Evolutionary conservation across 1,140 invertebrate species (phyloP).

Genomic region (Nomia melanderi): DNA sequence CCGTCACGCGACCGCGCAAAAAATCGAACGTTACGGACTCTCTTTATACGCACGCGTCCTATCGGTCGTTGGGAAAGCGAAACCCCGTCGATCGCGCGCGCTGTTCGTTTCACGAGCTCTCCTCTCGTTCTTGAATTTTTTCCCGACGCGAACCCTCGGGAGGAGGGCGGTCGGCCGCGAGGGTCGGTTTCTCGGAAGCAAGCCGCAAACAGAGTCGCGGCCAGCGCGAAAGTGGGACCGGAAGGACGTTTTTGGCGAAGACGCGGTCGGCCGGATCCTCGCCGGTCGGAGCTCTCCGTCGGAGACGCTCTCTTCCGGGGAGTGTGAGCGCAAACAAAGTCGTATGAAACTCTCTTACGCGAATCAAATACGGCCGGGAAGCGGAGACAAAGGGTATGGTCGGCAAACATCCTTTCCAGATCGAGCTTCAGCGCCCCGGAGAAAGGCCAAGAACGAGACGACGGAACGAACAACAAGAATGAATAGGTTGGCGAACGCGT

Average conservation of each 20-base stretch:
- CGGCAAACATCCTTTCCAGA: conserved; percentile 40
- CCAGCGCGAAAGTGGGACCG: not conserved
- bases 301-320: conserved; percentile 18
- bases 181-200: not conserved
- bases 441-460: not conserved
- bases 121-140: not conserved
- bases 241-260: conserved; percentile 34
- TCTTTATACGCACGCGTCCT: no score
- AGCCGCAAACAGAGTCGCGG: conserved; percentile 45
- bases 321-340: conserved; percentile 40
- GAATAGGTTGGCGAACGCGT: not conserved
- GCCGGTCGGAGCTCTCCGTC: not conserved
- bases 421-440: conserved; percentile 4
- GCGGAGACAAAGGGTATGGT: conserved; percentile 21
- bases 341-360: not conserved
- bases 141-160: not conserved
- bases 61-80: no score
- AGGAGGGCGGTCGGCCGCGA: not conserved
- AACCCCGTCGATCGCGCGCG: no score
- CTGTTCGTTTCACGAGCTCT: not conserved
- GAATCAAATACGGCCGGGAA: not conserved
- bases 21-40: no score
- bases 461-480: not conserved
- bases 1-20: no score
- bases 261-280: conserved; percentile 5